These are phyloP conservation scores for Pimephales promelas DNA, from an alignment of 2,113 vertebrate species.

Conservation along the genomic window DNA sequence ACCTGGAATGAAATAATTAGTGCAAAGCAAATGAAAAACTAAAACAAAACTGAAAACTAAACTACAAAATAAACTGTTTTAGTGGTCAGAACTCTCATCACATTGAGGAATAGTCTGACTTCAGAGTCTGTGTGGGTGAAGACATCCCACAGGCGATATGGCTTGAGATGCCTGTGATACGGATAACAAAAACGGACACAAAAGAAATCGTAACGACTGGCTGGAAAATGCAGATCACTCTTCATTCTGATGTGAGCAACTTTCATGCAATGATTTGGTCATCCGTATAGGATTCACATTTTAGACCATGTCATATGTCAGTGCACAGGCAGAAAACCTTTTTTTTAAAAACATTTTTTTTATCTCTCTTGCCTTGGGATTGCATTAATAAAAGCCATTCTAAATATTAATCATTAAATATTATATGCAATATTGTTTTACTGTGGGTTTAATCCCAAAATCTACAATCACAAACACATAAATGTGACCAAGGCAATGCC, in stretches of 20 bases:
- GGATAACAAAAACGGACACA: neutral
- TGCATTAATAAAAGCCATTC: neutral
- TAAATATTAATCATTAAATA: neutral
- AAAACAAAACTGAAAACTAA: neutral
- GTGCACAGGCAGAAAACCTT: neutral
- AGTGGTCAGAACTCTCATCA: neutral
- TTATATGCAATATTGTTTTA: neutral
- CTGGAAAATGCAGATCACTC: neutral
- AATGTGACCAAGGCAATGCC: neutral
- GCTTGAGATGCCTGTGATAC: neutral
- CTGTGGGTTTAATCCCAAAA: neutral
- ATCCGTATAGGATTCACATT: neutral
- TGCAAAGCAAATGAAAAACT: neutral
- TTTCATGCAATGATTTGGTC: neutral
- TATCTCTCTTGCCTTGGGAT: neutral
- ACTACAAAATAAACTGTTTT: neutral
- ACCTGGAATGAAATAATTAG: neutral
- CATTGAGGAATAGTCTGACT: neutral
- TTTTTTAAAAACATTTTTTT: neutral
- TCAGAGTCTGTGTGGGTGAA: neutral
- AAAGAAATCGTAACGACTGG: neutral
- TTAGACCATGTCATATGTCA: slow-evolving; percentile 4
- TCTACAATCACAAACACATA: neutral
- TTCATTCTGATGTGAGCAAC: neutral
- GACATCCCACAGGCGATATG: slow-evolving; percentile 5